Base-by-base conservation (phyloP, 2,797 vertebrate species). In the Perodicticus potto region DNA sequence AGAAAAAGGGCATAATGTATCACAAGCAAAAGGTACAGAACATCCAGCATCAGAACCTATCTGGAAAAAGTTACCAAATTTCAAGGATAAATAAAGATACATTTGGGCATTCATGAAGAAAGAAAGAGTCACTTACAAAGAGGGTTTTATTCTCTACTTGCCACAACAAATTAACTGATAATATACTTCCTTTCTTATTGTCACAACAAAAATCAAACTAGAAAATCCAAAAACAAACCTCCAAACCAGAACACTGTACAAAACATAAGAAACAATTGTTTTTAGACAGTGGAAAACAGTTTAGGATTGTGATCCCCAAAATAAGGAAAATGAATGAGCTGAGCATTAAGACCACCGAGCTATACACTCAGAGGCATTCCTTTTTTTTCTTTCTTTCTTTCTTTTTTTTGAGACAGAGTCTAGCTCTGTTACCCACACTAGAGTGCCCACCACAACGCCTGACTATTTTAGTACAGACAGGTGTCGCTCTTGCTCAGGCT, bases 1-100 rank as follows among this genome's bases (percentile, higher is more conserved):
- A 91, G 32, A 4, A 95, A 95, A 93, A 74, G 6, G 32, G 95
- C 73, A 86, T 27, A 88, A 3, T 93, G 45, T 92, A 94, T 95
- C 84, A 93, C 40, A 40, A 34, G 20, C 8, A 59, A 14, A 93
- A 72, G 70, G 83, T 57, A 92, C 90, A 88, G 77, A 93, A 94
- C 87, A 93, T 96, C 93, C 95, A 67, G 82, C 6, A 23, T 85
- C 65, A 90, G 73, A 93, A 87, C 8, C 69, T 94, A 93, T 94
- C 80, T 81, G 45, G 69, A 83, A 89, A 77, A 83, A 95, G 59
- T 90, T 94, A 43, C 92, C 61, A 29, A 88, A 74, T 70, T 45
- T 93, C 92, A 96, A 95, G 77, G 82, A 93, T 83, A 95, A 94
- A 77, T 83, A 55, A 92, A 94, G 94, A 83, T 95, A 93, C 37